phyloP scores from a whole-genome alignment of 2,797 vertebrate species.

The Sus cebifrons region DNA sequence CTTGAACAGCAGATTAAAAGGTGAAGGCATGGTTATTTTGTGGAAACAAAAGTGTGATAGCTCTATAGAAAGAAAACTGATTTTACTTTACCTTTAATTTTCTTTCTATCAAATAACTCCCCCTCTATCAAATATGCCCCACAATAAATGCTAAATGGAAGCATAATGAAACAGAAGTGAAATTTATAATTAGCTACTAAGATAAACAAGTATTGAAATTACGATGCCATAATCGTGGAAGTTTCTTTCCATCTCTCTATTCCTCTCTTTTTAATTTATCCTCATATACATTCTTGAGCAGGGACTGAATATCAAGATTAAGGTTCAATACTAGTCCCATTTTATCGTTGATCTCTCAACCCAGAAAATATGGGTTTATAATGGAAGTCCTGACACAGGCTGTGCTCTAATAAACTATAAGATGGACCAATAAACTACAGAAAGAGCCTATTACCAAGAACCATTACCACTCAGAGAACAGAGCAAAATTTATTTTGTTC shows the following conservation, averaged over 20 bases:
- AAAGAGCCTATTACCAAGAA: constrained; percentile 78
- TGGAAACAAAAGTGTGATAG: background rate
- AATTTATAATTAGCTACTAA: background rate
- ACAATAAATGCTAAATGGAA: background rate
- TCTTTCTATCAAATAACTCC: background rate
- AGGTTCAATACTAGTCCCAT: background rate
- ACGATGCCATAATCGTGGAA: background rate
- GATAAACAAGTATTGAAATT: background rate
- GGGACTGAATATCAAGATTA: constrained; percentile 58
- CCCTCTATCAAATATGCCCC: background rate
- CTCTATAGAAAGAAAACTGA: background rate
- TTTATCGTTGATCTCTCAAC: constrained; percentile 70
- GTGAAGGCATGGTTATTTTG: background rate
- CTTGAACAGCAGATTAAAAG: background rate
- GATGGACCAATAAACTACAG: constrained; percentile 78
- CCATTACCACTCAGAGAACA: constrained; percentile 65
- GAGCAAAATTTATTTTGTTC: constrained; percentile 69
- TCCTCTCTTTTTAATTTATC: constrained; percentile 53
- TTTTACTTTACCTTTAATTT: constrained; percentile 29
- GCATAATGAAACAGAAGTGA: constrained; percentile 10
- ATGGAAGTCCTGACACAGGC: constrained; percentile 74
- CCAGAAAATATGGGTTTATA: constrained; percentile 80
- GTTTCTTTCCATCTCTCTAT: background rate
- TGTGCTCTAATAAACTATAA: constrained; percentile 71
- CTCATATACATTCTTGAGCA: constrained; percentile 26